Percentiles rank a stretch among this genome's conserved stretches.
These are phyloP conservation scores for Haliaeetus leucogaster DNA, from an alignment of 2,113 vertebrate species.

Conservation along the genomic window DNA sequence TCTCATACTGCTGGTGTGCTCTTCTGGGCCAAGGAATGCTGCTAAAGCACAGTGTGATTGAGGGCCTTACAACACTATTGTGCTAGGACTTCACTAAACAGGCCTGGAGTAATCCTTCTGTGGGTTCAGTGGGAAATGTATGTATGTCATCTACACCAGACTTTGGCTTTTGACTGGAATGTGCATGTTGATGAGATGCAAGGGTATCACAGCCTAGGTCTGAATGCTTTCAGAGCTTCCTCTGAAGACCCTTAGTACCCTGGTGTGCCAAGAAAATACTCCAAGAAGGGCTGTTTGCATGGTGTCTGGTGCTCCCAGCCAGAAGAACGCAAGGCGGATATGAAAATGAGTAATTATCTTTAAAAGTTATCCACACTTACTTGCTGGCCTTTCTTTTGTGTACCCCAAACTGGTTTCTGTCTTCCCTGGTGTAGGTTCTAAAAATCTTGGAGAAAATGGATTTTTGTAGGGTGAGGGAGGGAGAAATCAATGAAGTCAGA, in stretches of 20 bases:
- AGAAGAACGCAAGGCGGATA: not conserved
- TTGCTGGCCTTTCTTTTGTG: not conserved
- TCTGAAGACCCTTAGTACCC: not conserved
- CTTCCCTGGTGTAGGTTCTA: not conserved
- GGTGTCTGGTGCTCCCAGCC: not conserved
- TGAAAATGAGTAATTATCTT: not conserved
- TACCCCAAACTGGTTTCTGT: not conserved
- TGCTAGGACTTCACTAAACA: not conserved
- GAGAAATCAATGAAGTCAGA: not conserved
- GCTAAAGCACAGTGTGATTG: not conserved
- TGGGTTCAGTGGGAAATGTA: not conserved
- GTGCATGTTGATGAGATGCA: not conserved
- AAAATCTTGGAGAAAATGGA: not conserved
- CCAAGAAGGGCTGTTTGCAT: not conserved
- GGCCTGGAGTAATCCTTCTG: not conserved
- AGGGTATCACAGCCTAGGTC: not conserved
- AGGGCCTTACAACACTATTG: constrained; percentile 27
- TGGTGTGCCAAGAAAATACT: not conserved
- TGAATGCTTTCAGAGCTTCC: not conserved
- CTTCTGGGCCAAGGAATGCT: constrained; percentile 53
- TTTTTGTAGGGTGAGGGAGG: not conserved
- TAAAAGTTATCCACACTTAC: not conserved
- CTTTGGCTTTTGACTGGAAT: not conserved
- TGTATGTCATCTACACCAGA: not conserved
- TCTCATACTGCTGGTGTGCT: constrained; percentile 38